Conservation (phyloP, 2,888 invertebrate species). For the Drosophila recens region DNA sequence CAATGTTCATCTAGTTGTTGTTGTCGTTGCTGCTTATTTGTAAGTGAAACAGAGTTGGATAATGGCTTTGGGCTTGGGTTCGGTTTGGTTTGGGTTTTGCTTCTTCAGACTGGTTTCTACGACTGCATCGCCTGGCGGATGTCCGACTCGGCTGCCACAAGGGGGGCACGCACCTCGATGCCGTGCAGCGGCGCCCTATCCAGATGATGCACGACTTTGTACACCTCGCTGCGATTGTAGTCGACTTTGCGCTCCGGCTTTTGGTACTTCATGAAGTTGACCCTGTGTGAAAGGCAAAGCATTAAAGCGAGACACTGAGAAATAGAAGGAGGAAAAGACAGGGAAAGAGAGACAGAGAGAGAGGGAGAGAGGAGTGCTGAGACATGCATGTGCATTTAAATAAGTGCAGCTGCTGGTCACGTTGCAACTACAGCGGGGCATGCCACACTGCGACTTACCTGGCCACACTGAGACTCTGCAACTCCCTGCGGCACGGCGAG, state of each 20-base stretch:
- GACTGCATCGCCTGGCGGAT: conserved; percentile 80
- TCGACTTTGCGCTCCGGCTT: conserved; percentile 91
- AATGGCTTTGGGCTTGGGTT: neutral
- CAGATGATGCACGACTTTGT: conserved; percentile 91
- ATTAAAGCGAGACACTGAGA: neutral
- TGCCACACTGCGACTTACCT: conserved; percentile 59
- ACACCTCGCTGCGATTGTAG: conserved; percentile 92
- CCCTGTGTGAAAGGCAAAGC: conserved; percentile 86
- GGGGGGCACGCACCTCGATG: conserved; percentile 88
- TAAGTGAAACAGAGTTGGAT: conserved; percentile 3
- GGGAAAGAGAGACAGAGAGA: conserved; percentile 3
- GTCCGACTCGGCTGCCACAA: conserved; percentile 90
- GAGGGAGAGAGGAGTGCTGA: conserved; percentile 11
- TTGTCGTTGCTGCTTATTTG: conserved; percentile 14
- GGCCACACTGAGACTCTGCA: conserved; percentile 69
- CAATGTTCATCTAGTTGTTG: neutral
- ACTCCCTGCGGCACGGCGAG: conserved; percentile 56
- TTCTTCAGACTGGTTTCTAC: conserved; percentile 49
- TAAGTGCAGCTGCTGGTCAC: conserved; percentile 17
- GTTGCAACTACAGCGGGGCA: conserved; percentile 18
- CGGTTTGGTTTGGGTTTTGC: neutral
- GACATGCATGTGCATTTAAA: conserved; percentile 36
- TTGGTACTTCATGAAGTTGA: conserved; percentile 96
- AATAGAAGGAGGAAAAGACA: neutral
- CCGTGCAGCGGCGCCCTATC: conserved; percentile 89